Evolutionary conservation across 2,888 invertebrate genomes (phyloP), one percentile per base, ranked within the genome.

Genomic region (Atethmia centrago): DNA sequence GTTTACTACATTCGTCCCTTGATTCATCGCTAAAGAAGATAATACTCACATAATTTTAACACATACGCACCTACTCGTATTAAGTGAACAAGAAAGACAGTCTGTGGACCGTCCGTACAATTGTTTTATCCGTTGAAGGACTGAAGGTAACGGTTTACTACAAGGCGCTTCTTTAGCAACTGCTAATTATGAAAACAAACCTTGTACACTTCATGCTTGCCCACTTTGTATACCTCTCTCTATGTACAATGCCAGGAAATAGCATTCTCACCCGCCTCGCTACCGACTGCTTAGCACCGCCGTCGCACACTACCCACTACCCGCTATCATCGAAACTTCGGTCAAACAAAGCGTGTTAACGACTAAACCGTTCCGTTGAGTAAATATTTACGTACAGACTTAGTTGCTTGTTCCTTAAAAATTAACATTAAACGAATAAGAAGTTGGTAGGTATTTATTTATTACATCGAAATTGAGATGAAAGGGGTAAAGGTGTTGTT

Each of bases 321-420:
- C 40, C 62, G 53, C 65, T 53, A 7, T 28, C 47, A 31, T 19
- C 10, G 28, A 16, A 3, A 47, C 65, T 3, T 21, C 31, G 3
- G 1, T 7, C 47, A 25, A 25, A 10, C 3, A n/a, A 31, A 28
- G 51, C 82, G 63, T 67, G 66, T 67, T 64, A 42, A 55, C 25
- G 47, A 81, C 49, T 19, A 19, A 31, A 25, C 51, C 25, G 40
- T 45, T 47, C 28, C 31, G 66, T 59, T 64, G 19, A 14, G 28
- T 49, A 74, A 81, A 81, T 83, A 81, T 81, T 81, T 82, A 74
- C 56, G 12, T 25, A 31, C 21, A 25, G 28, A 66, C 65, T 53
- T 71, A 74, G 78, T 81, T 74, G n/a, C 79, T 65, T 58, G 64
- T 49, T 74, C 53, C 73, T 70, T 63, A 56, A 53, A 59, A 66